A percentile compares a stretch with the other conserved stretches of the same genome.
Conservation (phyloP, 2,888 invertebrate species). For the Eupithecia inturbata region DNA sequence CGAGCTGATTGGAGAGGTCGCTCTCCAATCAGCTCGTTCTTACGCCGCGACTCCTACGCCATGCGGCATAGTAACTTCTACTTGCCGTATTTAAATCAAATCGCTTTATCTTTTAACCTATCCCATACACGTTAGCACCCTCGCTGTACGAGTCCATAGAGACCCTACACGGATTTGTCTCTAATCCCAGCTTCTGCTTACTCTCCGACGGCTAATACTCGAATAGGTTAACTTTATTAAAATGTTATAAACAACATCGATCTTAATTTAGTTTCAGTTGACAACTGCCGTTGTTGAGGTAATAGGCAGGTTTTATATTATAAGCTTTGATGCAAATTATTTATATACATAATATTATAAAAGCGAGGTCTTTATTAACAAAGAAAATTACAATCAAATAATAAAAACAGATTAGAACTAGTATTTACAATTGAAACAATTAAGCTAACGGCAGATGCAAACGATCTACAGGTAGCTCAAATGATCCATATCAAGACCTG, state of each 20-base stretch:
- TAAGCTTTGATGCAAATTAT: background rate
- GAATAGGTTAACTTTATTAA: slow-evolving; percentile 75
- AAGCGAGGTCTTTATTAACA: too few species aligned
- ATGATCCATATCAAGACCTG: too few species aligned
- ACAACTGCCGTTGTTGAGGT: background rate
- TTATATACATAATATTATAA: background rate
- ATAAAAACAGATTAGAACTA: too few species aligned
- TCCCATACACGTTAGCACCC: slow-evolving; percentile 56
- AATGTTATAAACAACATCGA: slow-evolving; percentile 52
- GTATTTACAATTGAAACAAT: too few species aligned
- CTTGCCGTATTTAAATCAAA: background rate
- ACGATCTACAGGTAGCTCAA: too few species aligned
- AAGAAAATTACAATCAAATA: too few species aligned
- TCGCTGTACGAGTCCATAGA: slow-evolving; percentile 60
- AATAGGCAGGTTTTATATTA: background rate
- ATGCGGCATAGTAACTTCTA: too few species aligned
- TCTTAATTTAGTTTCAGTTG: slow-evolving; percentile 16
- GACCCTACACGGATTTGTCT: slow-evolving; percentile 74
- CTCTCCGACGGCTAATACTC: slow-evolving; percentile 60
- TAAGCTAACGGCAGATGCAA: too few species aligned
- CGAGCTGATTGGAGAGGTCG: too few species aligned
- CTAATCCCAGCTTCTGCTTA: slow-evolving; percentile 73
- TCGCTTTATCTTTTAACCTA: slow-evolving; percentile 43
- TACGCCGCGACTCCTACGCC: too few species aligned
- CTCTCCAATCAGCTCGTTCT: too few species aligned